Percentiles rank a stretch among this genome's conserved stretches.
phyloP scores from a whole-genome alignment of 1,140 invertebrate species.

The Thaumatotibia leucotreta region DNA sequence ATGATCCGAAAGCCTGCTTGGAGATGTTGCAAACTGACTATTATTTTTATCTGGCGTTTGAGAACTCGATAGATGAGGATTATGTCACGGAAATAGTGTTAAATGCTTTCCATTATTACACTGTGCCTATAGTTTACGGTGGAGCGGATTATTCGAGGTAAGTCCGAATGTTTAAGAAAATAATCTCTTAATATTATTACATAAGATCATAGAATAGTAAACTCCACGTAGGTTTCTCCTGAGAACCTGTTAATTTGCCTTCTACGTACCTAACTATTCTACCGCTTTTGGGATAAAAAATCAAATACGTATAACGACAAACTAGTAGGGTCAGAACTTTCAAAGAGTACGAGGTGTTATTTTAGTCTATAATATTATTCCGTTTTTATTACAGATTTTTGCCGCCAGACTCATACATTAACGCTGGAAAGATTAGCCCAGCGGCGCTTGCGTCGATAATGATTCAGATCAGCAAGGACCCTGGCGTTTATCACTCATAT shows the following conservation, averaged over 20 bases:
- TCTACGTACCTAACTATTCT: no score
- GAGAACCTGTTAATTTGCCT: no score
- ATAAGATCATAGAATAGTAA: no score
- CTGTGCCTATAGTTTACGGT: conserved; percentile 52
- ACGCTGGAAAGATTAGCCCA: conserved; percentile 31
- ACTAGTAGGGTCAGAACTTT: no score
- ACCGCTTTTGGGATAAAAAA: no score
- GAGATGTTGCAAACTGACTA: conserved; percentile 40
- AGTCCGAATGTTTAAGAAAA: no score
- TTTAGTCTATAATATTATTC: no score
- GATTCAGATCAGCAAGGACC: conserved; percentile 28
- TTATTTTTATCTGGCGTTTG: conserved; percentile 59
- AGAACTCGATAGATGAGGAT: conserved; percentile 45
- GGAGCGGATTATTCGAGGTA: conserved; percentile 56
- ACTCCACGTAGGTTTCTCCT: no score
- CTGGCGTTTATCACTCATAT: conserved; percentile 32
- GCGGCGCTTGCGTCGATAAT: conserved; percentile 30
- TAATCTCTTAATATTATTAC: no score
- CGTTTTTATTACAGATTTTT: conserved; percentile 42
- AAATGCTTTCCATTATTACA: conserved; percentile 41
- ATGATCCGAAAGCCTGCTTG: conserved; percentile 42
- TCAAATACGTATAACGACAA: no score
- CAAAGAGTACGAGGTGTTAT: no score
- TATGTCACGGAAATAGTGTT: conserved; percentile 52
- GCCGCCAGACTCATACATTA: conserved; percentile 46